phyloP scores from a whole-genome alignment of 2,797 vertebrate genomes.

The Takifugu ocellatus region DNA sequence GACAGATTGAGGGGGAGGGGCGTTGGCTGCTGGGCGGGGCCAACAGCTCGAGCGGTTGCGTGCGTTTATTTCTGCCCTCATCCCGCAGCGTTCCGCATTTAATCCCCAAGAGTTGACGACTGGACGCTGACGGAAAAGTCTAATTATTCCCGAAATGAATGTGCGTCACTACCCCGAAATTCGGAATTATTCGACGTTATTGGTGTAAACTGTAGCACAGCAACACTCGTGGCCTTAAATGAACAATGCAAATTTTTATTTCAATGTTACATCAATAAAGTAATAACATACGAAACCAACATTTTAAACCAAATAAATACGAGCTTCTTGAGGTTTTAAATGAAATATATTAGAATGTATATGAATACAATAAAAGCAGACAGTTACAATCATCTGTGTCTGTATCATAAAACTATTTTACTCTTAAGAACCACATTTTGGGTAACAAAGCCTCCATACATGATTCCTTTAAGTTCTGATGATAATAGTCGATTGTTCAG shows the following conservation, averaged over 20 bases:
- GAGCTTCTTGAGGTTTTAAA: slow-evolving; percentile 48
- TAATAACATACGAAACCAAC: slow-evolving; percentile 39
- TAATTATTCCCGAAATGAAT: too few species aligned
- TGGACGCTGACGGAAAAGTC: too few species aligned
- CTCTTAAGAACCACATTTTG: slow-evolving; percentile 22
- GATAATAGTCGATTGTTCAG: slow-evolving; percentile 17
- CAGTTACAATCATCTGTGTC: slow-evolving; percentile 66
- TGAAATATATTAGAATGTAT: slow-evolving; percentile 66
- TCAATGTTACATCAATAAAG: slow-evolving; percentile 51
- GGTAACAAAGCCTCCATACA: slow-evolving; percentile 27
- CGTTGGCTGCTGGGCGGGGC: slow-evolving; percentile 31
- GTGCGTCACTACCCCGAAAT: too few species aligned
- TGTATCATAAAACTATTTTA: slow-evolving; percentile 48
- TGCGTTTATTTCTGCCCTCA: background rate
- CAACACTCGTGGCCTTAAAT: slow-evolving; percentile 6
- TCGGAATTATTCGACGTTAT: background rate
- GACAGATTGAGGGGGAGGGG: slow-evolving; percentile 34
- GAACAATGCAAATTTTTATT: slow-evolving; percentile 60
- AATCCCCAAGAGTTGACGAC: too few species aligned
- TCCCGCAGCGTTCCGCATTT: too few species aligned
- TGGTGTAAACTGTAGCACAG: background rate
- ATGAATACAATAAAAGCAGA: slow-evolving; percentile 65
- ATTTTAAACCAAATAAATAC: slow-evolving; percentile 35
- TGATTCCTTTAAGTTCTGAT: slow-evolving; percentile 37
- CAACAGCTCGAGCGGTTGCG: background rate